phyloP scores from a whole-genome alignment of 2,113 vertebrate genomes.

The Gallinago undulata region DNA sequence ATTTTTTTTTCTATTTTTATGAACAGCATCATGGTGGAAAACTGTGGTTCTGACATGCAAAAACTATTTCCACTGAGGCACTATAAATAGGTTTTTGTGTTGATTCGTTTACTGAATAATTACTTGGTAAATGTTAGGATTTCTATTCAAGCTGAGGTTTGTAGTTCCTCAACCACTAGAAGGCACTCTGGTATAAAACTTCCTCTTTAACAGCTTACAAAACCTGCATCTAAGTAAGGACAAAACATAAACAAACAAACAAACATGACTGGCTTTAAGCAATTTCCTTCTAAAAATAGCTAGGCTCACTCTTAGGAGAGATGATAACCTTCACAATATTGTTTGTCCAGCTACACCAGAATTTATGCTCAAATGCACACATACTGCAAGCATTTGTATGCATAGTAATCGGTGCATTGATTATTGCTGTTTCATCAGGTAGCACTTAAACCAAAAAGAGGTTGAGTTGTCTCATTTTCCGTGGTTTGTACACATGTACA shows the following conservation, averaged over 20 bases:
- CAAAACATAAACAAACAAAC: neutral
- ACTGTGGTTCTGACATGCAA: neutral
- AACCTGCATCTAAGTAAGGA: neutral
- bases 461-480: neutral
- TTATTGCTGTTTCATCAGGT: neutral
- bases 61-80: neutral
- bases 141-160: neutral
- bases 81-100: neutral
- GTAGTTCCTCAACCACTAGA: slow-evolving; percentile 47
- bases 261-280: neutral
- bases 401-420: neutral
- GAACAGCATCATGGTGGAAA: neutral
- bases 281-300: neutral
- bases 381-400: neutral
- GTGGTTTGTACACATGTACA: fast-evolving
- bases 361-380: neutral
- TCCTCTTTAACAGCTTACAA: neutral
- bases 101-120: neutral
- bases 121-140: neutral
- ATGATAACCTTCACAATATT: neutral
- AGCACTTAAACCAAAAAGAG: neutral
- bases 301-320: neutral
- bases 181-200: slow-evolving; percentile 68
- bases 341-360: neutral
- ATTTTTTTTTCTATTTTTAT: neutral